phyloP scores from a whole-genome alignment of 2,888 invertebrate species.

The Diplolepis rosae region DNA sequence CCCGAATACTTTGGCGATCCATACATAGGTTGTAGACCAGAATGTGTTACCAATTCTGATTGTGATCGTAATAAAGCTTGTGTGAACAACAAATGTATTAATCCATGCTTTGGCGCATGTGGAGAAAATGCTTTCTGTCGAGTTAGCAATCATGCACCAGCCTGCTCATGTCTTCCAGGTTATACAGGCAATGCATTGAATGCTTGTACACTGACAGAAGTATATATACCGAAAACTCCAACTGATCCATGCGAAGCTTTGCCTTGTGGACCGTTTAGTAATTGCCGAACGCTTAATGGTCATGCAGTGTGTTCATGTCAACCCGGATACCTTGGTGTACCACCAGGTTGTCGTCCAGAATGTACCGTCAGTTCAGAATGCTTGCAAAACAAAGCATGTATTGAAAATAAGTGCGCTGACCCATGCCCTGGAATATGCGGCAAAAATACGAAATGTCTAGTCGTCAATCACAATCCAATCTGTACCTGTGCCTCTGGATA shows the following conservation, averaged over 20 bases:
- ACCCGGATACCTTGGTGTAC: slow-evolving; percentile 83
- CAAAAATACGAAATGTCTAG: slow-evolving; percentile 86
- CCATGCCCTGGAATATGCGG: slow-evolving; percentile 90
- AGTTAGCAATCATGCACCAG: slow-evolving; percentile 88
- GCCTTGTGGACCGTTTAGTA: slow-evolving; percentile 89
- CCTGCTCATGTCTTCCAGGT: slow-evolving; percentile 86
- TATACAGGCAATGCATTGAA: slow-evolving; percentile 83
- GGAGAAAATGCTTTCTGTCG: slow-evolving; percentile 87
- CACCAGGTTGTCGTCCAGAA: slow-evolving; percentile 87
- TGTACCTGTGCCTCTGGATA: slow-evolving; percentile 87
- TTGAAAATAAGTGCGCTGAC: slow-evolving; percentile 86
- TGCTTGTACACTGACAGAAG: slow-evolving; percentile 71
- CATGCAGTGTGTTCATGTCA: slow-evolving; percentile 89
- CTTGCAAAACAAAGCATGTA: slow-evolving; percentile 85
- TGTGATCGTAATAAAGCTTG: slow-evolving; percentile 86
- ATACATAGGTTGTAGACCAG: slow-evolving; percentile 88
- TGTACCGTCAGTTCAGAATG: slow-evolving; percentile 91
- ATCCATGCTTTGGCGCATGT: slow-evolving; percentile 89
- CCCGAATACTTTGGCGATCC: slow-evolving; percentile 92
- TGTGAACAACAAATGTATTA: slow-evolving; percentile 87
- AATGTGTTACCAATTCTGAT: slow-evolving; percentile 89
- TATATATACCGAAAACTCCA: slow-evolving; percentile 54
- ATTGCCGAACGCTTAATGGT: slow-evolving; percentile 84
- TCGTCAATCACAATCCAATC: slow-evolving; percentile 90
- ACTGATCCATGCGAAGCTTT: slow-evolving; percentile 84